A percentile compares a stretch with the other conserved stretches of the same genome.
Conservation (phyloP, 2,888 invertebrate species). For the Bembecia ichneumoniformis region DNA sequence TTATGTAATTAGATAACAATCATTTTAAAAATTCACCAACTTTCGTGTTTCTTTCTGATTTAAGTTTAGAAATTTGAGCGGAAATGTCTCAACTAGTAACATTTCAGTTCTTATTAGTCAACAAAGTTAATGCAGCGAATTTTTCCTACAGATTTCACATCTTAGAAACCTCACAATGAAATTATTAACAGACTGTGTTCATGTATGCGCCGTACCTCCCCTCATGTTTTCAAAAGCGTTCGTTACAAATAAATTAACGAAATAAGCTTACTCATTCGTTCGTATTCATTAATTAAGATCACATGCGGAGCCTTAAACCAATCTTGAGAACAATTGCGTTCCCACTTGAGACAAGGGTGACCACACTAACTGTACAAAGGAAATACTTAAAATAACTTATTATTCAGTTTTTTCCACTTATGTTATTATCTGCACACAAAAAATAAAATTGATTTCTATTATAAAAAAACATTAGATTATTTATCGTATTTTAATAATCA, state of each 20-base stretch:
- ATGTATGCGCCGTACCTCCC: constrained; percentile 1
- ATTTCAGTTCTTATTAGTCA: no score
- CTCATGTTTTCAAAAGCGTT: constrained; percentile 4
- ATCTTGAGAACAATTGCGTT: constrained; percentile 69
- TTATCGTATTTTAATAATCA: no score
- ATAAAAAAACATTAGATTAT: no score
- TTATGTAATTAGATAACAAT: no score
- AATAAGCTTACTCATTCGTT: constrained; percentile 69
- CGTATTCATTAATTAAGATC: constrained; percentile 70
- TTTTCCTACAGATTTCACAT: constrained; percentile 1
- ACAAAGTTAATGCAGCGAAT: no score
- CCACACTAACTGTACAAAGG: constrained; percentile 9
- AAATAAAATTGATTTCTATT: no score
- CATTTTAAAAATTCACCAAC: no score
- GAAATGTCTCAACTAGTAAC: no score
- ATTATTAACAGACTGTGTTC: constrained; percentile 12
- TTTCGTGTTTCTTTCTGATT: no score
- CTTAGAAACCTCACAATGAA: constrained; percentile 4
- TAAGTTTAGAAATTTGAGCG: no score
- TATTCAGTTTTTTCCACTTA: no score
- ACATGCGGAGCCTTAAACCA: constrained; percentile 67
- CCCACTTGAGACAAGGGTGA: constrained; percentile 31
- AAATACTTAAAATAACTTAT: not conserved
- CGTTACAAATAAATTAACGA: constrained; percentile 37
- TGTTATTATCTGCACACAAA: no score